Evolutionary conservation across 2,888 invertebrate genomes (phyloP), one percentile per base, ranked within the genome.

Genomic region (Pristionchus exspectatus): DNA sequence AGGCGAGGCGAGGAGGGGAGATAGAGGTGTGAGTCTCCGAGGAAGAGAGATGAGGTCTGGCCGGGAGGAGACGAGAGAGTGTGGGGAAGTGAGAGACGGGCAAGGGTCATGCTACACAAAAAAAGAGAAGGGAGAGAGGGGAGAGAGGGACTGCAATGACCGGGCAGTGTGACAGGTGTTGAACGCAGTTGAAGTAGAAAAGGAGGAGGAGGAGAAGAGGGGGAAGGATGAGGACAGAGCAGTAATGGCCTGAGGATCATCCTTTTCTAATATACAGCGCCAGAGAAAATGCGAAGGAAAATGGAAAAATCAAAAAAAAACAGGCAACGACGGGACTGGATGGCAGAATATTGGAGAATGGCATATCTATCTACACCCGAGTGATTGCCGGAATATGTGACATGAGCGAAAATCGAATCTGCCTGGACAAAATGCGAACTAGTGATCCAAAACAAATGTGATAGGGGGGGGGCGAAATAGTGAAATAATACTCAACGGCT

Each of bases 111-210:
- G 50, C 50, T 27, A 81, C 81, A 50, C 50, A 81, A 44, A 81
- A 81, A 54, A 77, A 44, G 74, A 44, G 74, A 77, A 44, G 27
- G 77, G n/a, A 2, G 38, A 38, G 38, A 38, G 38, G 5, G 38
- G 38, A 24, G 44, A n/a, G 44, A 44, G 74, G n/a, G 81, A 81
- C 81, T 63, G 81, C 50, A n/a, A 81, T 81, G 81, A 81, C 81
- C 81, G 81, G 50, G 44, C 24, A 27, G 50, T 81, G 69, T 33
- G 50, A 81, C 81, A 81, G 81, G 81, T 81, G 81, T 81, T 81
- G 81, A 81, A 81, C 81, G 77, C 7, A 24, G 69, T 30, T 33
- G 69, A 72, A 30, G 69, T 72, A 16, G 27, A 14, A n/a, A 4
- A 66, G 72, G 77, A 69, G 38, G 72, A 72, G 33, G 38, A 38